Evolutionary conservation across 2,113 vertebrate species (phyloP).

Genomic region (Castor canadensis): DNA sequence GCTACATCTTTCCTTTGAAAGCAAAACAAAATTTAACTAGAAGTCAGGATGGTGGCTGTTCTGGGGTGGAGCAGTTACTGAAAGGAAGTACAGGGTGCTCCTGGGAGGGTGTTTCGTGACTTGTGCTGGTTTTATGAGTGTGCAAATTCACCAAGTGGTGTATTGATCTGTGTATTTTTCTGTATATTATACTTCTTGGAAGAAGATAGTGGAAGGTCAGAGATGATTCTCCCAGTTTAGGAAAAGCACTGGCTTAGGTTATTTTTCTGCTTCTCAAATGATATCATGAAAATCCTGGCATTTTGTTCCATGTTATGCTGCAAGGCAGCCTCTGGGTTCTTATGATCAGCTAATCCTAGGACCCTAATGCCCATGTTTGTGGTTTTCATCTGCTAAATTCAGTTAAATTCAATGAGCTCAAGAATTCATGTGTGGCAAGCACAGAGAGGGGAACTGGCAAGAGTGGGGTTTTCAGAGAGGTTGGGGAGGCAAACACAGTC

Average conservation of each 20-base stretch:
- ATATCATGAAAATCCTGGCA: neutral
- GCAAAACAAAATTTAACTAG: neutral
- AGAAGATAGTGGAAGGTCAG: neutral
- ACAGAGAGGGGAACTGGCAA: neutral
- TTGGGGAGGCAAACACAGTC: neutral
- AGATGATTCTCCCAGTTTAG: neutral
- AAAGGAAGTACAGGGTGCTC: neutral
- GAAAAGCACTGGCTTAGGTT: neutral
- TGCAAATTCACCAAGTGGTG: neutral
- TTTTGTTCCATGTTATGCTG: neutral
- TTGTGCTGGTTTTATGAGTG: neutral
- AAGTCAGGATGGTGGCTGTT: neutral
- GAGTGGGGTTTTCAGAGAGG: neutral
- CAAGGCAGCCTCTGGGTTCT: neutral
- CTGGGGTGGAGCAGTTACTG: neutral
- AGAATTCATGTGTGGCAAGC: neutral
- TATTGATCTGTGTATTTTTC: neutral
- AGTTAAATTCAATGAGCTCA: neutral
- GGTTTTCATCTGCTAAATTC: neutral
- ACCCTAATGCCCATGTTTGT: neutral
- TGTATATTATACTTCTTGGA: neutral
- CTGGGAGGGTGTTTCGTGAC: neutral
- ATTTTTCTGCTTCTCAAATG: neutral
- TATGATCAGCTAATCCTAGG: neutral
- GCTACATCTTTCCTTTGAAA: neutral